These are phyloP conservation scores for Tachyglossus aculeatus DNA, from an alignment of 2,797 vertebrate species.

Conservation along the genomic window DNA sequence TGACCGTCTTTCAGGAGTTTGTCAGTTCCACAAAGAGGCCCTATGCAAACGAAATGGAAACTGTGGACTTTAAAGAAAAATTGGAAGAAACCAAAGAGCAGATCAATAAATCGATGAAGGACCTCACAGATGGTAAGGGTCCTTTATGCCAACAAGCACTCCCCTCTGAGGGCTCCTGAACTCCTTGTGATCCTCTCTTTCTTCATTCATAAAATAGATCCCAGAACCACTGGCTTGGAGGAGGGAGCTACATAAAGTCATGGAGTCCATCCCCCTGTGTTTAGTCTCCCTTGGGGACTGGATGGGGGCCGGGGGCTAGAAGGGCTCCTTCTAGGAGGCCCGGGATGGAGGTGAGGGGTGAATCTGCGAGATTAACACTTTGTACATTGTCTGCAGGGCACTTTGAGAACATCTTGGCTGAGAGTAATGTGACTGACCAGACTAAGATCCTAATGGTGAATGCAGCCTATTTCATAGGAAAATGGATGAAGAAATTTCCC, in stretches of 20 bases:
- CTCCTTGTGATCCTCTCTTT: no score
- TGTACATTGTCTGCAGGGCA: slow-evolving; percentile 63
- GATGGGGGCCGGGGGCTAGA: no score
- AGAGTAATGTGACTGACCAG: slow-evolving; percentile 67
- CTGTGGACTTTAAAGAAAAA: slow-evolving; percentile 78
- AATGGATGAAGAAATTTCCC: slow-evolving; percentile 82
- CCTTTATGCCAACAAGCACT: not conserved
- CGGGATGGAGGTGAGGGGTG: no score
- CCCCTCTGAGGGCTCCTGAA: slow-evolving; percentile 1
- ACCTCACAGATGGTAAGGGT: slow-evolving; percentile 75
- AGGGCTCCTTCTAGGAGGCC: no score
- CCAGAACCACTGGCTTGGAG: no score
- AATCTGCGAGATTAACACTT: not conserved
- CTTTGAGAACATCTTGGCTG: slow-evolving; percentile 74
- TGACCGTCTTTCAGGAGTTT: slow-evolving; percentile 74
- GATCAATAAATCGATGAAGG: slow-evolving; percentile 78
- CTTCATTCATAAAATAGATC: no score
- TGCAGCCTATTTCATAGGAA: slow-evolving; percentile 77
- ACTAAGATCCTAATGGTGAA: slow-evolving; percentile 78
- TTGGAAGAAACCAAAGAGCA: slow-evolving; percentile 73
- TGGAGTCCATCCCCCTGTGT: no score
- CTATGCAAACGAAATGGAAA: slow-evolving; percentile 77
- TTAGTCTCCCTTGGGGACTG: no score
- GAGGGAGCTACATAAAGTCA: no score
- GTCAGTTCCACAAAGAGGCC: slow-evolving; percentile 78